These are phyloP conservation scores for Athene cunicularia DNA, from an alignment of 2,113 vertebrate genomes.

Conservation along the genomic window DNA sequence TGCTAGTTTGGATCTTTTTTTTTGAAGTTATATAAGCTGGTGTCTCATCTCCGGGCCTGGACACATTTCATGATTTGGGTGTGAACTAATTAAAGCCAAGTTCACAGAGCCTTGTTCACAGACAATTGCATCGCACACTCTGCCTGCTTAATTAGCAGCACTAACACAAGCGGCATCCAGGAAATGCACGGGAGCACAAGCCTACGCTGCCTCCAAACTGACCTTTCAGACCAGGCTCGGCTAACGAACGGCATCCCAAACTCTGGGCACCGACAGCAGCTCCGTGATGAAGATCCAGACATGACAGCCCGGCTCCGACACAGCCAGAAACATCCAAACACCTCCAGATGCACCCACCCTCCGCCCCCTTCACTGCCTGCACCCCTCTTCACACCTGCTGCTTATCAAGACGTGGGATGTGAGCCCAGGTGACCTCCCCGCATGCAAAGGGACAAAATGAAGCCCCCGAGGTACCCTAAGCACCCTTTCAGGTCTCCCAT, in stretches of 20 bases:
- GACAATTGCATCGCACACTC: background rate
- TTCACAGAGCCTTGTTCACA: background rate
- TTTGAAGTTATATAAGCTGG: background rate
- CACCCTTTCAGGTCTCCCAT: background rate
- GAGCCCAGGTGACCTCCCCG: background rate
- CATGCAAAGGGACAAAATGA: background rate
- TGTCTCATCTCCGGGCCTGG: background rate
- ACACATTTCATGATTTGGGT: background rate
- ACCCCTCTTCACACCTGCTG: background rate
- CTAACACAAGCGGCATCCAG: background rate
- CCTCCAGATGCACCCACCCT: background rate
- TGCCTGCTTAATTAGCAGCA: background rate
- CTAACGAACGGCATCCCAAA: background rate
- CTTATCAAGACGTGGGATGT: accelerated
- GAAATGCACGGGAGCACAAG: accelerated
- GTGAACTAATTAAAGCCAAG: background rate
- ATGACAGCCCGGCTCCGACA: background rate
- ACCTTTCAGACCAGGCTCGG: background rate
- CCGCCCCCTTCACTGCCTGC: no score
- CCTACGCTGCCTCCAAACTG: background rate
- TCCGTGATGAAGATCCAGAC: background rate
- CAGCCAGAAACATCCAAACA: background rate
- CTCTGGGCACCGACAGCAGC: background rate
- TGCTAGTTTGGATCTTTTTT: background rate
- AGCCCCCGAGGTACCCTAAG: accelerated